phyloP scores from a whole-genome alignment of 2,888 invertebrate genomes.

The Polydrusus tereticollis region DNA sequence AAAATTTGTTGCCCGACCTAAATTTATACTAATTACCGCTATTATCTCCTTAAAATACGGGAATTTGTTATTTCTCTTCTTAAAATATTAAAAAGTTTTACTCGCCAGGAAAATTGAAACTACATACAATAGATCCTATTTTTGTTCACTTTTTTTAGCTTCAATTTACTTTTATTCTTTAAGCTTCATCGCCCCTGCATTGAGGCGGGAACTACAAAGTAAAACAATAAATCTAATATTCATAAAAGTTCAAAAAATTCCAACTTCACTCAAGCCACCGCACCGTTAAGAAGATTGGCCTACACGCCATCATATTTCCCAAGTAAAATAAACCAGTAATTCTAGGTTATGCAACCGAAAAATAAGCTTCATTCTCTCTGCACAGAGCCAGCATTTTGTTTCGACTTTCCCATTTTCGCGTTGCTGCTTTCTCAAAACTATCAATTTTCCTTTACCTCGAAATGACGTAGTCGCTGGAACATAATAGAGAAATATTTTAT shows the following conservation, averaged over 20 bases:
- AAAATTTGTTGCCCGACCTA: neutral
- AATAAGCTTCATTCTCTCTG: slow-evolving; percentile 31
- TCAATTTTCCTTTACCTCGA: slow-evolving; percentile 38
- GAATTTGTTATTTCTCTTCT: no score
- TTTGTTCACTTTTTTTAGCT: no score
- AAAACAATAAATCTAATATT: neutral
- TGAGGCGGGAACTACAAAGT: no score
- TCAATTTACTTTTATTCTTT: no score
- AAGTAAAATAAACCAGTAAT: slow-evolving; percentile 37
- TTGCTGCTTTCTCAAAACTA: slow-evolving; percentile 34
- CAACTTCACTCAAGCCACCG: neutral
- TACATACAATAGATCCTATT: no score
- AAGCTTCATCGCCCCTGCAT: no score
- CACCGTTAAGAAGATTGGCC: neutral
- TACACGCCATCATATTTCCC: slow-evolving; percentile 10
- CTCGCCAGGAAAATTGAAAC: no score
- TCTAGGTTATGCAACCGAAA: slow-evolving; percentile 43
- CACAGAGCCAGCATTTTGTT: slow-evolving; percentile 21
- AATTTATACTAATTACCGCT: neutral
- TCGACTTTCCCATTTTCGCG: slow-evolving; percentile 30
- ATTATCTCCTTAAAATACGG: neutral
- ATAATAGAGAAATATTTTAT: slow-evolving; percentile 36
- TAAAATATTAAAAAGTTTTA: no score
- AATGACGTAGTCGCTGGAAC: slow-evolving; percentile 29
- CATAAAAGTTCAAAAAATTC: neutral